These are phyloP conservation scores for Semicossyphus pulcher DNA, from an alignment of 2,113 vertebrate species.

Conservation along the genomic window DNA sequence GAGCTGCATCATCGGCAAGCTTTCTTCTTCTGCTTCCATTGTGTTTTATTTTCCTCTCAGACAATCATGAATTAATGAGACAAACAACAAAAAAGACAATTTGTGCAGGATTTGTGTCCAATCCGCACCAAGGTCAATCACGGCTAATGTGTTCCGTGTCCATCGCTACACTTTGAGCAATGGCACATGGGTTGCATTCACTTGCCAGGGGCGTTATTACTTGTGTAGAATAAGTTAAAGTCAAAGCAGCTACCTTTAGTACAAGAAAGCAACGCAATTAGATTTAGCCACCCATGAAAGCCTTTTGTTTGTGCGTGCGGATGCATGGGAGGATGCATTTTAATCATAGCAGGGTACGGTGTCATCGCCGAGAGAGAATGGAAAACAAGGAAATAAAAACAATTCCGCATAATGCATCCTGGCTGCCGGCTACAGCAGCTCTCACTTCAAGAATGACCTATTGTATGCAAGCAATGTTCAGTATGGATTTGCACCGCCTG, in stretches of 20 bases:
- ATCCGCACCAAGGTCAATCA: conserved; percentile 65
- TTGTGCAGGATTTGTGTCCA: conserved; percentile 28
- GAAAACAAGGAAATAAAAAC: conserved; percentile 52
- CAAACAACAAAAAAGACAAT: conserved; percentile 36
- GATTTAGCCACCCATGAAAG: conserved; percentile 76
- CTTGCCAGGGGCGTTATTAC: conserved; percentile 41
- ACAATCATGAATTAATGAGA: conserved; percentile 55
- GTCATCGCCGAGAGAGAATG: conserved; percentile 6
- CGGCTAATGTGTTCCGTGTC: conserved; percentile 64
- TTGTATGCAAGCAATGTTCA: conserved; percentile 33
- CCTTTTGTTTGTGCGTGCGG: conserved; percentile 65
- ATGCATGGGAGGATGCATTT: conserved; percentile 66
- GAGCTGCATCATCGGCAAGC: conserved; percentile 6
- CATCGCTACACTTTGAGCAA: conserved; percentile 68
- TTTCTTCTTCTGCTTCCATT: conserved; percentile 6
- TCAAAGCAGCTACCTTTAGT: conserved; percentile 68
- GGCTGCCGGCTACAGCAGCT: conserved; percentile 25
- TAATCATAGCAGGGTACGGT: conserved; percentile 53
- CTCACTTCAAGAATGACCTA: conserved; percentile 47
- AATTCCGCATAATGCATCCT: conserved; percentile 33
- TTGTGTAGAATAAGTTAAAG: conserved; percentile 70
- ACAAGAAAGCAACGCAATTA: conserved; percentile 69
- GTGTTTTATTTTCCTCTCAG: conserved; percentile 36
- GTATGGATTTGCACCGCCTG: conserved; percentile 52
- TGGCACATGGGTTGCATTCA: conserved; percentile 41